phyloP scores from a whole-genome alignment of 2,113 vertebrate genomes.

The Artemisiospiza belli region DNA sequence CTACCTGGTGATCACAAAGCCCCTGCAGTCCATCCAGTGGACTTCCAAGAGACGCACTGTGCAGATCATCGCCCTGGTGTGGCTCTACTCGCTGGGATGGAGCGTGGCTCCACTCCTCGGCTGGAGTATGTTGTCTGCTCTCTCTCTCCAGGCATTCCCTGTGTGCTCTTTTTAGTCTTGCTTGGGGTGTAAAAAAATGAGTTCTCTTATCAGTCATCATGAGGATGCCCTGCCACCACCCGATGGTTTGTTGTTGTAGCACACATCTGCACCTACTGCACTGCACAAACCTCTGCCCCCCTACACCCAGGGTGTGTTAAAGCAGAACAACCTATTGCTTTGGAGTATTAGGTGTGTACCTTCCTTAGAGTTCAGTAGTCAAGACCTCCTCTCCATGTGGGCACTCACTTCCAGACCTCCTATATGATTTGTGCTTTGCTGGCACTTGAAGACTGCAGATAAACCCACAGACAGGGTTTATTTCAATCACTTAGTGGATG shows the following conservation, averaged over 20 bases:
- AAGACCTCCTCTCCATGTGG: rapidly evolving
- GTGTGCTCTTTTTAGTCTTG: background rate
- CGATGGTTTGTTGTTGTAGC: background rate
- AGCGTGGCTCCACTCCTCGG: slow-evolving; percentile 64
- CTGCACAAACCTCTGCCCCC: background rate
- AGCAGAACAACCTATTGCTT: background rate
- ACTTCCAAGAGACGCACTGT: slow-evolving; percentile 52
- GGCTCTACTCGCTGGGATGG: slow-evolving; percentile 71
- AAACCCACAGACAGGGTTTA: background rate
- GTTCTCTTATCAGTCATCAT: rapidly evolving
- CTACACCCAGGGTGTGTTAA: background rate
- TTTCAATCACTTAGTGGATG: background rate
- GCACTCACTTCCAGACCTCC: background rate
- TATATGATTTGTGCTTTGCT: background rate
- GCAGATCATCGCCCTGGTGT: slow-evolving; percentile 51
- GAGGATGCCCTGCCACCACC: background rate
- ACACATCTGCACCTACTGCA: rapidly evolving
- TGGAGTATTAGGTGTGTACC: background rate
- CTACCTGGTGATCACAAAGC: slow-evolving; percentile 73
- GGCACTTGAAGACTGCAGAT: background rate
- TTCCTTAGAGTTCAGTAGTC: background rate
- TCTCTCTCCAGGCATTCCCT: background rate
- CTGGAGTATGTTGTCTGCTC: slow-evolving; percentile 69
- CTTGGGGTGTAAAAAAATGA: background rate
- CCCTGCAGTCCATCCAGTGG: slow-evolving; percentile 68